Conservation (phyloP, 1,140 invertebrate species). For the Brachionus angularis region DNA sequence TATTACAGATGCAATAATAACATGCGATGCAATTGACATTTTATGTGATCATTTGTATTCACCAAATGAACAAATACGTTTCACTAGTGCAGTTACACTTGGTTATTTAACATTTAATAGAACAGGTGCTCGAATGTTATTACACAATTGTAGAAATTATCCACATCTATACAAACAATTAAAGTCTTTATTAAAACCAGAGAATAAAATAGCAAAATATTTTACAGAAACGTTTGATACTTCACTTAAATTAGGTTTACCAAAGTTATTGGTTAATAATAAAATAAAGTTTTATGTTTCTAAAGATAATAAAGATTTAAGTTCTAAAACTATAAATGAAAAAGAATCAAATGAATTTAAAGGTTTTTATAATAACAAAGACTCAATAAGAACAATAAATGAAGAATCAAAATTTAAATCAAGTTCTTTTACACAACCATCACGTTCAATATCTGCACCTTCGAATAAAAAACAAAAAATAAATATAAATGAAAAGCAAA, state of each 20-base stretch:
- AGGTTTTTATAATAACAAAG: constrained; percentile 1
- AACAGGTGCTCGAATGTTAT: constrained; percentile 52
- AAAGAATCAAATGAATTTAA: constrained; percentile 6
- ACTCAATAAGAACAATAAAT: background rate
- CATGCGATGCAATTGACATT: constrained; percentile 47
- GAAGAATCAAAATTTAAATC: constrained; percentile 23
- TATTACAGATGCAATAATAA: constrained; percentile 58
- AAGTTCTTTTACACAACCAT: background rate
- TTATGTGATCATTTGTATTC: constrained; percentile 27
- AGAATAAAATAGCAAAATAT: constrained; percentile 53
- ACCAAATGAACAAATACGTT: constrained; percentile 46
- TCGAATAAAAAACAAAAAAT: background rate
- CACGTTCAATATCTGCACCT: background rate
- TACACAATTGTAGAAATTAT: constrained; percentile 53
- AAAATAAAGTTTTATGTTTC: constrained; percentile 27
- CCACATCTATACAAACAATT: constrained; percentile 53
- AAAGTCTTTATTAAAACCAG: constrained; percentile 52
- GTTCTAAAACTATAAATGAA: background rate
- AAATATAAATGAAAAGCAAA: too few species aligned
- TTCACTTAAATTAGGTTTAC: constrained; percentile 53
- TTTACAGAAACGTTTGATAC: constrained; percentile 55
- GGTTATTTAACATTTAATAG: constrained; percentile 58
- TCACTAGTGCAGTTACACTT: constrained; percentile 52
- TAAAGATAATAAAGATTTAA: background rate
- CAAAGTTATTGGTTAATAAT: constrained; percentile 43